Percentiles rank a stretch among this genome's conserved stretches.
Evolutionary conservation across 2,797 vertebrate species (phyloP).

Genomic region (Cygnus olor): DNA sequence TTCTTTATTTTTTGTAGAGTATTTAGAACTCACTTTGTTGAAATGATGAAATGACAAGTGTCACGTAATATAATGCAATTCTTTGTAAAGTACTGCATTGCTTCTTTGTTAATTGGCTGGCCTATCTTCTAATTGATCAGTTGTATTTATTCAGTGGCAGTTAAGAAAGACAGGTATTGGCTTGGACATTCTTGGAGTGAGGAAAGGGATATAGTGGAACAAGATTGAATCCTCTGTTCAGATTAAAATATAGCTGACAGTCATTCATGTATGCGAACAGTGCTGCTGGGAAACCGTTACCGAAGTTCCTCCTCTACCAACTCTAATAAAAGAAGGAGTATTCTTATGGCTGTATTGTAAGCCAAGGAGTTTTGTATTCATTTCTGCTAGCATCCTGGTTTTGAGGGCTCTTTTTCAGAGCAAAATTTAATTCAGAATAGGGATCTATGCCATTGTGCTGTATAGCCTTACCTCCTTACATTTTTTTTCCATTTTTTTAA

Average conservation of each 20-base stretch:
- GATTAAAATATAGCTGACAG: background rate
- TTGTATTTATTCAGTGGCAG: background rate
- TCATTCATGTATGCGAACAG: background rate
- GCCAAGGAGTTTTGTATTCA: background rate
- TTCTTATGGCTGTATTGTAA: background rate
- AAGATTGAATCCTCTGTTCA: rapidly evolving
- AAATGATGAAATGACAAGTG: background rate
- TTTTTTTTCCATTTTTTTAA: background rate
- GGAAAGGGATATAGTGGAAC: background rate
- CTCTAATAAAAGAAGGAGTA: background rate
- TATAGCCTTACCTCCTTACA: background rate
- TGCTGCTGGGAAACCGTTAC: background rate
- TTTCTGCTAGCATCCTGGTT: background rate
- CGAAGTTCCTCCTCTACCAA: background rate
- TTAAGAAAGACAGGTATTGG: background rate
- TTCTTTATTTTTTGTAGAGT: background rate
- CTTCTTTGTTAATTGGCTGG: background rate
- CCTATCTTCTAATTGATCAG: background rate
- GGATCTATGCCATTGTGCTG: background rate
- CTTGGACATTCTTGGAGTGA: background rate
- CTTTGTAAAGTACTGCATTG: background rate
- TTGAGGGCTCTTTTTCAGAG: background rate
- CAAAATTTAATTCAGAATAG: background rate
- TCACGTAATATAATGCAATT: background rate
- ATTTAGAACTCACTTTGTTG: background rate